Conservation (phyloP, 2,888 invertebrate genomes). For the Drosophila mettleri region DNA sequence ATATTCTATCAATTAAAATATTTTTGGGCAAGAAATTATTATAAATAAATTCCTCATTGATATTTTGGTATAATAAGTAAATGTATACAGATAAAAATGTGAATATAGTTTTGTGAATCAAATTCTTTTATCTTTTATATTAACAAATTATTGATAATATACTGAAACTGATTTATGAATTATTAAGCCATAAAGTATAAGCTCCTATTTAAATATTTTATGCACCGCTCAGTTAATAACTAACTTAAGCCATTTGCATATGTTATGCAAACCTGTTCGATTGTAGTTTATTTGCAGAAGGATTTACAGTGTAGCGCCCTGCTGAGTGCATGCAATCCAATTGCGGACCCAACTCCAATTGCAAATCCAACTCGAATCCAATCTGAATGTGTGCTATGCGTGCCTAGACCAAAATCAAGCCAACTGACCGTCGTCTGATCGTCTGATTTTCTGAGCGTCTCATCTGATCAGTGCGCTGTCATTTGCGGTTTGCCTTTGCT, state of each 20-base stretch:
- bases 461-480: conserved; percentile 65
- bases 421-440: conserved; percentile 51
- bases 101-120: too few species aligned
- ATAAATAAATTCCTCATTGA: too few species aligned
- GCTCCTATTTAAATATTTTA: too few species aligned
- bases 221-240: too few species aligned
- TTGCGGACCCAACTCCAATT: neutral
- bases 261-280: neutral
- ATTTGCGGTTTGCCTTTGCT: conserved; percentile 50
- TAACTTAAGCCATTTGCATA: neutral
- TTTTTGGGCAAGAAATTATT: too few species aligned
- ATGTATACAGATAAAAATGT: too few species aligned
- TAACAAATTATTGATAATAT: too few species aligned
- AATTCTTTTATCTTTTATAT: too few species aligned
- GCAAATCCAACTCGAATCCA: conserved; percentile 6
- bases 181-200: too few species aligned
- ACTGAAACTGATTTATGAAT: too few species aligned
- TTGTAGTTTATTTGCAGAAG: neutral
- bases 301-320: conserved; percentile 13
- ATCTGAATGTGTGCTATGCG: conserved; percentile 48
- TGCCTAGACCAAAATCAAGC: conserved; percentile 52
- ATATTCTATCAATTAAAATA: too few species aligned
- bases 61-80: too few species aligned
- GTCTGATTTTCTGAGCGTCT: conserved; percentile 64
- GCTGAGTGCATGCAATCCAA: conserved; percentile 5